These are phyloP conservation scores for Radopholus similis DNA, from an alignment of 1,140 invertebrate genomes.

Conservation along the genomic window DNA sequence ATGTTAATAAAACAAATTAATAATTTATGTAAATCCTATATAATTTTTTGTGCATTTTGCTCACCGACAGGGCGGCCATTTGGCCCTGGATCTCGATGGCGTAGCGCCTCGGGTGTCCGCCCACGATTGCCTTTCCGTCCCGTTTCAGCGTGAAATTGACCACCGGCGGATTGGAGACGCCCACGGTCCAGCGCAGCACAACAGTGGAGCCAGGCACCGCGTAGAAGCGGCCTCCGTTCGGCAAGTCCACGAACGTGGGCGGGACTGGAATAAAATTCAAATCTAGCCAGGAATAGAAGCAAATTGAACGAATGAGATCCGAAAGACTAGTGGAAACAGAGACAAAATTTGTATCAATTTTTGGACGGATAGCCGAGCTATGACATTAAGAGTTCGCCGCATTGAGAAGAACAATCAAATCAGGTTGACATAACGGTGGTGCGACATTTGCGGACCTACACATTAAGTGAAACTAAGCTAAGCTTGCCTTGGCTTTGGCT, in stretches of 20 bases:
- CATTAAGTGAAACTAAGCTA: too few species aligned
- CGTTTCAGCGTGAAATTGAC: slow-evolving; percentile 29
- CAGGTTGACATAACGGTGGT: too few species aligned
- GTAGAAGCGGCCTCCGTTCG: slow-evolving; percentile 20
- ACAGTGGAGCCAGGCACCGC: slow-evolving; percentile 16
- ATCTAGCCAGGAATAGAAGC: neutral
- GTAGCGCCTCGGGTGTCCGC: slow-evolving; percentile 13
- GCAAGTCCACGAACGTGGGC: slow-evolving; percentile 22
- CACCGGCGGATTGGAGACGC: slow-evolving; percentile 35
- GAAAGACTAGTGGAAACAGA: neutral
- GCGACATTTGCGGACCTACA: too few species aligned
- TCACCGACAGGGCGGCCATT: slow-evolving; percentile 7
- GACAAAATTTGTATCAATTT: neutral
- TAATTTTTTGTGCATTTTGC: neutral
- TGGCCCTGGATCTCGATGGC: slow-evolving; percentile 17
- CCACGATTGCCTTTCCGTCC: slow-evolving; percentile 20
- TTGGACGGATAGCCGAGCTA: neutral
- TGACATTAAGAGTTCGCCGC: neutral
- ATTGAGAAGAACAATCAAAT: too few species aligned
- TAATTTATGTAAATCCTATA: too few species aligned
- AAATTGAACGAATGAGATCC: too few species aligned
- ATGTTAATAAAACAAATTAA: neutral
- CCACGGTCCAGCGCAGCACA: slow-evolving; percentile 26
- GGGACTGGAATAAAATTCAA: slow-evolving; percentile 5
- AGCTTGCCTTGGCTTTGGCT: too few species aligned